phyloP scores from a whole-genome alignment of 2,113 vertebrate species.

The Budorcas taxicolor region DNA sequence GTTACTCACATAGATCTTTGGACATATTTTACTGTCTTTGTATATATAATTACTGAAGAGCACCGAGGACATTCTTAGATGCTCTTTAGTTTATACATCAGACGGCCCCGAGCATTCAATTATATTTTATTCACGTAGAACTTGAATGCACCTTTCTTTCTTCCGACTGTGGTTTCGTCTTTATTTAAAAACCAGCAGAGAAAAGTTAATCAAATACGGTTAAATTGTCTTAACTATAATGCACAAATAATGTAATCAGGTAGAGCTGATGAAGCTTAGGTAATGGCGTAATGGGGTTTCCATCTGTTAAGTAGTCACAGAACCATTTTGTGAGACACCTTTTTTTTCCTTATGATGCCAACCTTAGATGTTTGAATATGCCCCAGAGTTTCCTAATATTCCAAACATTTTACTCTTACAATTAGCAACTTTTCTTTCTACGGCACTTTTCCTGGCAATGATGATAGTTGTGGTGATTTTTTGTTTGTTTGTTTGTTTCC shows the following conservation, averaged over 20 bases:
- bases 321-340: background rate
- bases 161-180: constrained; percentile 4
- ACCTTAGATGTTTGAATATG: background rate
- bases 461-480: background rate
- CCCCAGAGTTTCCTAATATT: background rate
- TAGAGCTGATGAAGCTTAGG: background rate
- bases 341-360: background rate
- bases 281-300: background rate
- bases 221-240: constrained; percentile 15
- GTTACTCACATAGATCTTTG: background rate
- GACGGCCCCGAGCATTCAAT: background rate
- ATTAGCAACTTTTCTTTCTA: background rate
- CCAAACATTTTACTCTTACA: background rate
- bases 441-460: background rate
- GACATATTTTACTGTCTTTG: background rate
- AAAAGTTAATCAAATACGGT: constrained; percentile 33
- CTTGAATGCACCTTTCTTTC: background rate
- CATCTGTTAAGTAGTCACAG: background rate
- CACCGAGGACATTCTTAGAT: background rate
- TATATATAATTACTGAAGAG: constrained; percentile 7
- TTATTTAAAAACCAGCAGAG: constrained; percentile 44
- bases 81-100: background rate
- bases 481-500: background rate
- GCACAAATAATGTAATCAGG: background rate
- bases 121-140: background rate